phyloP scores from a whole-genome alignment of 2,113 vertebrate species.

The Albula goreensis region DNA sequence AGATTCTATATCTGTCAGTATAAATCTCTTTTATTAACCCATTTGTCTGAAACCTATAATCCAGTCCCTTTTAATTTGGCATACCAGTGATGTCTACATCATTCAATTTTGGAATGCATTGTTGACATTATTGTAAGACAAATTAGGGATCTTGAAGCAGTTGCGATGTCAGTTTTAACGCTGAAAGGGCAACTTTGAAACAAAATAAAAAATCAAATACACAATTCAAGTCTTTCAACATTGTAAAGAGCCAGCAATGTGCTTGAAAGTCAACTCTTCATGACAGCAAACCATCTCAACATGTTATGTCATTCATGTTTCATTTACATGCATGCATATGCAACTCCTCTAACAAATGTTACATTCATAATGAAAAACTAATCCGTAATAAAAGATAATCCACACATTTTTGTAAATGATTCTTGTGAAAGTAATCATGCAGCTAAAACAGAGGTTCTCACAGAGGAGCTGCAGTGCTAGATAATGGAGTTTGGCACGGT shows the following conservation, averaged over 20 bases:
- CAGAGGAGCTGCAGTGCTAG: background rate
- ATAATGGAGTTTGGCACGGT: constrained; percentile 18
- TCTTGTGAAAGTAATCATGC: background rate
- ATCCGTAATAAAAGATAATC: background rate
- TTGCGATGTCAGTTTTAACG: too few species aligned
- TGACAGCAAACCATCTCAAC: too few species aligned
- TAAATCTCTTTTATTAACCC: too few species aligned
- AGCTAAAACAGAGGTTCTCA: background rate
- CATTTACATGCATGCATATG: background rate
- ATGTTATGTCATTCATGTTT: too few species aligned
- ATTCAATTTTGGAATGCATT: too few species aligned
- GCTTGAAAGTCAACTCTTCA: too few species aligned
- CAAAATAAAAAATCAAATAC: too few species aligned
- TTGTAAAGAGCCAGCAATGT: too few species aligned
- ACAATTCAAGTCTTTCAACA: too few species aligned
- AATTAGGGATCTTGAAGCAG: too few species aligned
- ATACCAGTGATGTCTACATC: background rate
- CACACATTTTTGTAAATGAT: background rate
- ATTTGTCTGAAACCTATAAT: background rate
- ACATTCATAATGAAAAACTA: background rate
- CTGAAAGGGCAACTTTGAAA: too few species aligned
- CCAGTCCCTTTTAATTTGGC: background rate
- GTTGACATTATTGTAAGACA: too few species aligned
- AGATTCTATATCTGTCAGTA: background rate
- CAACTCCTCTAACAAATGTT: background rate